Conservation (phyloP, 2,797 vertebrate species). For the Microcaecilia unicolor region DNA sequence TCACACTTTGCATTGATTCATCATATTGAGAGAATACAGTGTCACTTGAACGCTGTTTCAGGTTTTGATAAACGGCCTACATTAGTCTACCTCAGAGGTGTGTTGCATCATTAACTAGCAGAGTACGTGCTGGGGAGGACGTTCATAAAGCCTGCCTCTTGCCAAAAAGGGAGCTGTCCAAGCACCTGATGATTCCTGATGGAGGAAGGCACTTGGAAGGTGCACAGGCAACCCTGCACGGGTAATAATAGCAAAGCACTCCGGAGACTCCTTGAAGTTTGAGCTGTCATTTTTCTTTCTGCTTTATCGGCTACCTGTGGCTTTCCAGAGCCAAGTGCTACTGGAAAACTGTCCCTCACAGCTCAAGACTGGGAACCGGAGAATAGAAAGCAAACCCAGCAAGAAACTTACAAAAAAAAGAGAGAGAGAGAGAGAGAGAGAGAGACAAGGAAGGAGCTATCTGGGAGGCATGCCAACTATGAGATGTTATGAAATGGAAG, state of each 20-base stretch:
- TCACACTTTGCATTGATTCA: neutral
- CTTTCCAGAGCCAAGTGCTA: constrained; percentile 10
- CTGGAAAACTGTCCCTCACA: neutral
- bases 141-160: constrained; percentile 42
- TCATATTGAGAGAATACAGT: constrained; percentile 27
- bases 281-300: constrained; percentile 43
- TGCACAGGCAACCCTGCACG: constrained; percentile 36
- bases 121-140: constrained; percentile 18
- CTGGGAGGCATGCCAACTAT: constrained; percentile 36
- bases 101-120: constrained; percentile 45
- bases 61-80: constrained; percentile 24
- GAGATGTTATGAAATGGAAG: constrained; percentile 49
- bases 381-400: neutral
- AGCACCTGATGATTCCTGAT: constrained; percentile 21
- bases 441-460: constrained; percentile 13
- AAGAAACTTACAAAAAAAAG: constrained; percentile 1
- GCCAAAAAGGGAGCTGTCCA: constrained; percentile 24
- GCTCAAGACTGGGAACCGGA: neutral
- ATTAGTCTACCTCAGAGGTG: constrained; percentile 20
- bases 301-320: constrained; percentile 41
- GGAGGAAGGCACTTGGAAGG: constrained; percentile 35
- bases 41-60: constrained; percentile 20
- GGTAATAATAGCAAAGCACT: constrained; percentile 47
- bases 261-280: constrained; percentile 36
- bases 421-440: constrained; percentile 4